Evolutionary conservation across 2,888 invertebrate species (phyloP).

Genomic region (Stenolophus ochropezus): DNA sequence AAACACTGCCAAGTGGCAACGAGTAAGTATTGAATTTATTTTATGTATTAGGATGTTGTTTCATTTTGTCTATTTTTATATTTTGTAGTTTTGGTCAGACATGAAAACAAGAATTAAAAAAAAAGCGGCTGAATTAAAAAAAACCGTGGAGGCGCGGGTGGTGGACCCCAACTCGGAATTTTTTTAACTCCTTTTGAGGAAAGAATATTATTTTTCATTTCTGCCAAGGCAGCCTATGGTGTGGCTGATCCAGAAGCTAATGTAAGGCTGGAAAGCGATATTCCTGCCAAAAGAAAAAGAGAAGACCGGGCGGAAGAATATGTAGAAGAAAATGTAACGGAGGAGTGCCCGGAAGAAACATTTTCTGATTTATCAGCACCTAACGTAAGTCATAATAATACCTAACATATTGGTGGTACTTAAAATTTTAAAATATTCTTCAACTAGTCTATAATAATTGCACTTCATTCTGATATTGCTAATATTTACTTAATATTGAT

Average conservation of each 20-base stretch:
- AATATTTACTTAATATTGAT: too few species aligned
- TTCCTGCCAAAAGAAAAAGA: background rate
- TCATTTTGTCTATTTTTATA: background rate
- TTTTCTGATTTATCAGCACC: background rate
- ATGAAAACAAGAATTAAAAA: constrained; percentile 4
- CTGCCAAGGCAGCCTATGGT: constrained; percentile 16
- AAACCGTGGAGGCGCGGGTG: constrained; percentile 8
- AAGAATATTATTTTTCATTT: constrained; percentile 12
- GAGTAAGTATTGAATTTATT: constrained; percentile 33
- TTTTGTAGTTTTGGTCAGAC: constrained; percentile 35
- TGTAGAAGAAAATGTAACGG: background rate
- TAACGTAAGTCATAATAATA: constrained; percentile 10
- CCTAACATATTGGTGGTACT: too few species aligned
- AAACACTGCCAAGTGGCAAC: constrained; percentile 6
- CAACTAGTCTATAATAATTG: background rate
- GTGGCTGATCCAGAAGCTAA: background rate
- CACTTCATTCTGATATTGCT: too few species aligned
- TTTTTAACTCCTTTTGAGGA: background rate
- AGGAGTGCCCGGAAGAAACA: background rate
- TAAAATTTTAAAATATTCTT: background rate
- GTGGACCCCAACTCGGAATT: background rate
- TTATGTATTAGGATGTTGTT: background rate
- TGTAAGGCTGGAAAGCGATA: constrained; percentile 18
- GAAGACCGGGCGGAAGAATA: background rate
- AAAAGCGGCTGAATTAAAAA: constrained; percentile 12